Conservation (phyloP, 2,888 invertebrate genomes). For the Philereme vetulata region DNA sequence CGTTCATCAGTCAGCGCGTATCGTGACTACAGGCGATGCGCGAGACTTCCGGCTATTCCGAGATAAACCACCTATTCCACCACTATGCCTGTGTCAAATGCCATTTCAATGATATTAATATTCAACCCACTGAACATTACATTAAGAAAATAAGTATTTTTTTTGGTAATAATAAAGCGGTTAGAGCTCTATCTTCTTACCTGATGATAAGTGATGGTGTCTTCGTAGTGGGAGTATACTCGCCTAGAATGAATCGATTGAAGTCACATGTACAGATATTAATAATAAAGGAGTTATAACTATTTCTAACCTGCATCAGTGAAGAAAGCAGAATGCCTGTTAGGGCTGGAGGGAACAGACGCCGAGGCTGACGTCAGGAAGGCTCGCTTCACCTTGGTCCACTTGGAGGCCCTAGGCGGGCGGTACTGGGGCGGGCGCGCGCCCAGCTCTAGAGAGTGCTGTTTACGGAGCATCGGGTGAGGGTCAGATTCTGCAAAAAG, state of each 20-base stretch:
- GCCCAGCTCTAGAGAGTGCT: constrained; percentile 74
- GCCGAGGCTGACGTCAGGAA: constrained; percentile 85
- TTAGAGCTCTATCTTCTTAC: too few relatives aligned
- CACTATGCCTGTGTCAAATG: background rate
- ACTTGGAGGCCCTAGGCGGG: constrained; percentile 86
- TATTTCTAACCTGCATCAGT: constrained; percentile 84
- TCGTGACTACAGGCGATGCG: constrained; percentile 15
- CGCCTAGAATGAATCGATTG: too few relatives aligned
- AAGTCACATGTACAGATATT: too few relatives aligned
- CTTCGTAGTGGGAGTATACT: too few relatives aligned
- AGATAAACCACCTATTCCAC: constrained; percentile 6
- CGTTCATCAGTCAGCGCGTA: constrained; percentile 14
- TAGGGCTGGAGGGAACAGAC: constrained; percentile 88
- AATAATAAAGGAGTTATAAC: too few relatives aligned
- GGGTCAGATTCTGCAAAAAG: constrained; percentile 67
- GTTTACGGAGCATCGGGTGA: constrained; percentile 76
- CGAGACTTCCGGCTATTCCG: constrained; percentile 18
- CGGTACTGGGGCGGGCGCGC: constrained; percentile 77
- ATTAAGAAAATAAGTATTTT: too few relatives aligned
- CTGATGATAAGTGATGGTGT: too few relatives aligned
- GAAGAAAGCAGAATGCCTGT: constrained; percentile 86
- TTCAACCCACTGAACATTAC: background rate
- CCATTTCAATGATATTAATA: background rate
- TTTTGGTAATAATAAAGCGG: too few relatives aligned
- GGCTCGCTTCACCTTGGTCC: constrained; percentile 89